phyloP scores from a whole-genome alignment of 2,888 invertebrate genomes.

The Nymphalis c-album region DNA sequence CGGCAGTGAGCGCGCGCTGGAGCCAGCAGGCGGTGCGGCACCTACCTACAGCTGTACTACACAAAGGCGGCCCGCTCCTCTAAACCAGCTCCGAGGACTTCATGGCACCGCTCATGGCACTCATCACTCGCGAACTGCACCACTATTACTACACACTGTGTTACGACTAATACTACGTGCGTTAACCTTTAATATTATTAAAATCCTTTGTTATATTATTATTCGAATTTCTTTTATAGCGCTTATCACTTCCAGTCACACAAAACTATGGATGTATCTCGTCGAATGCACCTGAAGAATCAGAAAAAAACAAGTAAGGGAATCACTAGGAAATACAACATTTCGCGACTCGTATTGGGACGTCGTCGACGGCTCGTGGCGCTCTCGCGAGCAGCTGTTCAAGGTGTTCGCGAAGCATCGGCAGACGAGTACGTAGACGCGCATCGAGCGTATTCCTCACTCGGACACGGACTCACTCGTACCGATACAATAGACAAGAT shows the following conservation, averaged over 20 bases:
- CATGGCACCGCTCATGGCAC: constrained; percentile 33
- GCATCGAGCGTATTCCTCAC: no score
- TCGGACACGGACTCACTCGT: no score
- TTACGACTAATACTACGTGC: constrained; percentile 22
- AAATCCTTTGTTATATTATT: constrained; percentile 19
- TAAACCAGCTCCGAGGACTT: constrained; percentile 28
- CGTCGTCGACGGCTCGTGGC: constrained; percentile 17
- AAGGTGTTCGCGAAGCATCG: no score
- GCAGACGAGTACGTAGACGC: no score
- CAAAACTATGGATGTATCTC: background rate
- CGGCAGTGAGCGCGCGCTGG: constrained; percentile 26
- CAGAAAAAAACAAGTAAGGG: background rate
- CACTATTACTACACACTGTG: constrained; percentile 15
- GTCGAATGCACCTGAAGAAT: constrained; percentile 16
- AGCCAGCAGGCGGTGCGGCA: background rate
- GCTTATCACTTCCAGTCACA: constrained; percentile 6
- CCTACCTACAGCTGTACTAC: constrained; percentile 33
- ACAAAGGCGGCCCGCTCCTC: constrained; percentile 25
- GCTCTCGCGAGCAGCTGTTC: background rate
- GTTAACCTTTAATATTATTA: constrained; percentile 14
- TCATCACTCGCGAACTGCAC: constrained; percentile 31
- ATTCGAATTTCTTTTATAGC: background rate
- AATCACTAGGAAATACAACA: background rate
- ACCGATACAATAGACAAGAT: no score
- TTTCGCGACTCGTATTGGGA: background rate